These are phyloP conservation scores for Eupeodes luniger DNA, from an alignment of 2,888 invertebrate genomes.

Conservation along the genomic window DNA sequence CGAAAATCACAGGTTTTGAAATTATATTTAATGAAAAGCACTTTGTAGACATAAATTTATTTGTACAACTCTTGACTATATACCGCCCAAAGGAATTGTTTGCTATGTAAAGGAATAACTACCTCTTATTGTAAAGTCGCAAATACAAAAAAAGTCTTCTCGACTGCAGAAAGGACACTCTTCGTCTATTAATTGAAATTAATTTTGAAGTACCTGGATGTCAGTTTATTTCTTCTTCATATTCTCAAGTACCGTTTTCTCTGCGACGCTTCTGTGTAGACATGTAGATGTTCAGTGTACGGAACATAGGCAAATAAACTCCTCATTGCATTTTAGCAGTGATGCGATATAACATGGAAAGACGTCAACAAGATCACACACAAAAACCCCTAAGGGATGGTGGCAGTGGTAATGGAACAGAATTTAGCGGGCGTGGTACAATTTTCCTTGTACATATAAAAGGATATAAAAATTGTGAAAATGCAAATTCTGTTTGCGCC, in stretches of 20 bases:
- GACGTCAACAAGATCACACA: constrained; percentile 17
- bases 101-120: neutral
- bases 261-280: neutral
- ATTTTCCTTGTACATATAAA: constrained; percentile 5
- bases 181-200: constrained; percentile 63
- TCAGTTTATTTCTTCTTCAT: constrained; percentile 28
- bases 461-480: constrained; percentile 40
- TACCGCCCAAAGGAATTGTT: neutral
- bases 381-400: neutral
- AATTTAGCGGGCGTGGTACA: constrained; percentile 41
- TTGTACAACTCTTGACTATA: constrained; percentile 2
- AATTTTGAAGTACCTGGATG: constrained; percentile 57
- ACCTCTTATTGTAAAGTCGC: neutral
- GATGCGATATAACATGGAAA: constrained; percentile 1
- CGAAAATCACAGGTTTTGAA: too few relatives aligned
- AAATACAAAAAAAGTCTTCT: constrained; percentile 11
- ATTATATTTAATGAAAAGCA: too few relatives aligned
- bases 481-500: constrained; percentile 73
- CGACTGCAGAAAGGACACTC: constrained; percentile 29
- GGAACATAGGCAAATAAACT: neutral
- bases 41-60: neutral
- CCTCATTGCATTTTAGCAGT: constrained; percentile 42
- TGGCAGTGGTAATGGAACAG: constrained; percentile 29
- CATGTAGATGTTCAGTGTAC: too few relatives aligned
- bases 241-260: constrained; percentile 6